Base-by-base conservation (phyloP, 2,797 vertebrate genomes). In the Pristis pectinata region DNA sequence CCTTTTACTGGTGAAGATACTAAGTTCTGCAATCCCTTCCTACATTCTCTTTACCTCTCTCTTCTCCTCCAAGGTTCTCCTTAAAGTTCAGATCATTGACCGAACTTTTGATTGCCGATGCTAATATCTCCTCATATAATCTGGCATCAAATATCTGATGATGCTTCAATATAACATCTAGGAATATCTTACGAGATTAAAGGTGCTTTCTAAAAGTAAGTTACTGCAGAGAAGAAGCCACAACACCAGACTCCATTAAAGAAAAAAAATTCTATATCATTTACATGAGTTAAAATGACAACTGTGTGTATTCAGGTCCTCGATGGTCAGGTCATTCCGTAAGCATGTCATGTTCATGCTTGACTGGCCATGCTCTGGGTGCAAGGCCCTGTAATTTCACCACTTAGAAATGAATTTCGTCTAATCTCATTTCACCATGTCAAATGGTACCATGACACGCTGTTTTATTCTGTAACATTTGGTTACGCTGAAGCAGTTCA, bases 351-450 rank as follows among this genome's bases (percentile, higher is more conserved):
- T 79, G 95, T 96, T 95, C 95, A 96, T 95, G 96, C 96, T 97
- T 96, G 96, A 97, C 96, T 97, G 96, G 95, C 94, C 79, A 95
- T 95, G 96, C 95, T 44, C 96, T 96, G 96, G 96, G 70, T 72
- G 92, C 92, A 56, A 76, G 67, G 96, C 96, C 96, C 97, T 97
- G 97, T 96, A 97, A 98, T 97, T 96, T 96, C 96, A 95, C 96
- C 97, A 97, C 97, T 97, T 97, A 96, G 96, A 97, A 97, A 97
- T 95, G 96, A 96, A 96, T 97, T 97, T 96, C 96, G 96, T 97
- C 96, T 97, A 97, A 97, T 97, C 97, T 97, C 96, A 97, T 97
- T 97, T 97, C 96, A 96, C 96, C 96, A 96, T 97, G 97, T 97
- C 97, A 97, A 97, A 97, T 96, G 96, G 96, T 97, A 96, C 96